Conservation (phyloP, 2,888 invertebrate species). For the Argynnis bischoffii region DNA sequence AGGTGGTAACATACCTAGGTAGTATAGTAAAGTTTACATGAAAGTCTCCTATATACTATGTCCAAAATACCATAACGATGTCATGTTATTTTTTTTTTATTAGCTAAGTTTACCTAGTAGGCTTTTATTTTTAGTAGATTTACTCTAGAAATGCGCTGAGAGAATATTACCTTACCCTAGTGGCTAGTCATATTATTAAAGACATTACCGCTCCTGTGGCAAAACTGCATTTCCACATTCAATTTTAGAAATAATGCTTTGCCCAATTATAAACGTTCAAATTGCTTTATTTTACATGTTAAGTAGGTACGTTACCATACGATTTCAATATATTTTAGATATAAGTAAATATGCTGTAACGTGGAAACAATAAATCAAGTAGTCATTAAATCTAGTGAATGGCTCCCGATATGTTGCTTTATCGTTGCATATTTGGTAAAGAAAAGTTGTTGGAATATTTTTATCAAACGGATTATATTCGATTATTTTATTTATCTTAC, state of each 20-base stretch:
- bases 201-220: constrained; percentile 16
- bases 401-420: constrained; percentile 21
- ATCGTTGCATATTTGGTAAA: constrained; percentile 2
- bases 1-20: too few species aligned
- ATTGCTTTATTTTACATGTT: constrained; percentile 27
- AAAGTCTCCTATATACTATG: too few species aligned
- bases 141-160: constrained; percentile 7
- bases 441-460: constrained; percentile 22
- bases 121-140: background rate
- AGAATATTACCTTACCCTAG: constrained; percentile 8
- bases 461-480: background rate
- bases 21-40: too few species aligned
- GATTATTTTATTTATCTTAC: background rate
- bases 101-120: constrained; percentile 8
- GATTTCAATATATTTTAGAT: constrained; percentile 29
- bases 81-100: constrained; percentile 1
- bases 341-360: constrained; percentile 33
- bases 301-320: constrained; percentile 39
- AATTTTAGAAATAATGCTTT: constrained; percentile 25
- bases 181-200: constrained; percentile 14
- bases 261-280: constrained; percentile 26
- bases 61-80: too few species aligned
- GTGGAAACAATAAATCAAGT: constrained; percentile 37
- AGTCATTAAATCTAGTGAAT: constrained; percentile 25
- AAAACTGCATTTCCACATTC: constrained; percentile 27